phyloP scores from a whole-genome alignment of 2,797 vertebrate species.

The Spinibarbus caldwelli region DNA sequence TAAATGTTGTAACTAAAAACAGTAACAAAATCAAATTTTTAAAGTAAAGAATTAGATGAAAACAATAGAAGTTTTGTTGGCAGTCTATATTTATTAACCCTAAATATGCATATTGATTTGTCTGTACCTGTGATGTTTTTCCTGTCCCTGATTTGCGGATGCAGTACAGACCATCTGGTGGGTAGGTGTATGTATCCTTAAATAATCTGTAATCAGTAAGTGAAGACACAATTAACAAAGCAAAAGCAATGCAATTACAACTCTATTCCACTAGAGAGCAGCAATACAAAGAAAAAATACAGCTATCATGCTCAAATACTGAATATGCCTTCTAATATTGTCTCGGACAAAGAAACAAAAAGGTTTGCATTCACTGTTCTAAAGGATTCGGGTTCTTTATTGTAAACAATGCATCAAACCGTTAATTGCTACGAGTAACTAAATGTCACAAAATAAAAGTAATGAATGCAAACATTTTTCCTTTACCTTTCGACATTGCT shows the following conservation, averaged over 20 bases:
- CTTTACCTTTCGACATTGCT: constrained; percentile 86
- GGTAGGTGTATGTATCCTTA: constrained; percentile 74
- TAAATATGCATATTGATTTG: neutral
- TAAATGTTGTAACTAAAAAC: no score
- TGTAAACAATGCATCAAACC: neutral
- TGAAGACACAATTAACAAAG: constrained; percentile 7
- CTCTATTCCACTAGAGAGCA: constrained; percentile 43
- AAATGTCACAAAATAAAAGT: neutral
- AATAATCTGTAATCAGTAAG: constrained; percentile 81
- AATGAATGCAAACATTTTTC: neutral
- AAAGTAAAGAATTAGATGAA: no score
- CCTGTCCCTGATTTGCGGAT: constrained; percentile 91
- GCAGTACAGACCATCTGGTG: constrained; percentile 88
- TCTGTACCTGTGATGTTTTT: constrained; percentile 87
- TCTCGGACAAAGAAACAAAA: neutral
- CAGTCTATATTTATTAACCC: neutral
- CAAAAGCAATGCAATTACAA: neutral
- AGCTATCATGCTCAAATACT: neutral
- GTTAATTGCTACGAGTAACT: neutral
- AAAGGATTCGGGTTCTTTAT: neutral
- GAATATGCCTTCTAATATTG: neutral
- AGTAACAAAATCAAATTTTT: no score
- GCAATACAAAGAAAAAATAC: neutral
- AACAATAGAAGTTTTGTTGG: no score
- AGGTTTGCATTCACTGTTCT: neutral